Conservation (phyloP, 2,797 vertebrate genomes). For the Lepus oiostolus region DNA sequence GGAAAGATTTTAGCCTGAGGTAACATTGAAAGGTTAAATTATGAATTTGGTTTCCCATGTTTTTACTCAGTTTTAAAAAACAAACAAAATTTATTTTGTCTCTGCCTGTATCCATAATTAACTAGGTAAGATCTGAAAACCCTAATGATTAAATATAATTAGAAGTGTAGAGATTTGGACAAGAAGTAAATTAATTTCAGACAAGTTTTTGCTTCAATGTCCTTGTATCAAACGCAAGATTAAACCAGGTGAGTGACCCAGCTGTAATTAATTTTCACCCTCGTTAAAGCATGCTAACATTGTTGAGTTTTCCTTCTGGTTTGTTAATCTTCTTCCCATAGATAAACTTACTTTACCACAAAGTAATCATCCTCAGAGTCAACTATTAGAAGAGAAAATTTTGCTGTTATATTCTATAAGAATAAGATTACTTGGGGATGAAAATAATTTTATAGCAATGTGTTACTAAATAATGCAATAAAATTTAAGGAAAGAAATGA, state of each 20-base stretch:
- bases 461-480: background rate
- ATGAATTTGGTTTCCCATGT: background rate
- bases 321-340: background rate
- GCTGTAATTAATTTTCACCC: background rate
- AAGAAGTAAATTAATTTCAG: background rate
- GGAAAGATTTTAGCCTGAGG: background rate
- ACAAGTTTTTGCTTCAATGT: background rate
- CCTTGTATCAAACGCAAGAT: background rate
- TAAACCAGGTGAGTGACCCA: background rate
- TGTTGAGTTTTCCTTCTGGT: background rate
- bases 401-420: background rate
- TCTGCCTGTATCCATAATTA: background rate
- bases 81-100: background rate
- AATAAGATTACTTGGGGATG: background rate
- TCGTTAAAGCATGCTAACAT: background rate
- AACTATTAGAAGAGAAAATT: background rate
- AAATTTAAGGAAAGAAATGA: background rate
- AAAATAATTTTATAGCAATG: constrained; percentile 19
- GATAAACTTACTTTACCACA: background rate
- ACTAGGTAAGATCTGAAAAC: background rate
- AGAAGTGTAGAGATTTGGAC: background rate
- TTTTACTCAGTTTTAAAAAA: background rate
- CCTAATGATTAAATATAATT: background rate
- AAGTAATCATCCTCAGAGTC: background rate
- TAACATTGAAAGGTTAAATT: constrained; percentile 24